These are phyloP conservation scores for Tachina grossa DNA, from an alignment of 2,888 invertebrate genomes.

Conservation along the genomic window DNA sequence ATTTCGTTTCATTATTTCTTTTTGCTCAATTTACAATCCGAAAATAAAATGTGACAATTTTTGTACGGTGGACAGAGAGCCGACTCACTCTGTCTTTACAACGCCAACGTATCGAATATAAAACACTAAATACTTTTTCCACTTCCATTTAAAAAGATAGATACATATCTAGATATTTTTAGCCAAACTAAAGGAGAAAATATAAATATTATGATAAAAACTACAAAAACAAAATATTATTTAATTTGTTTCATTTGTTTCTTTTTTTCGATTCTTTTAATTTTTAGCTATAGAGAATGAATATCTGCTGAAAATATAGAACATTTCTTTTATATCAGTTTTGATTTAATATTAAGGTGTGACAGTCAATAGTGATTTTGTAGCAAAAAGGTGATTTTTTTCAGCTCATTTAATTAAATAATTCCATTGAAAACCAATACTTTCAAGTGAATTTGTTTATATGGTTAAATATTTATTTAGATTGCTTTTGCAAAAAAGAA, in stretches of 20 bases:
- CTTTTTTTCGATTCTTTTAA: conserved; percentile 30
- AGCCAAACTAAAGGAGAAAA: conserved; percentile 22
- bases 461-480: conserved; percentile 25
- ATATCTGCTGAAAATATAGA: conserved; percentile 72
- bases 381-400: conserved; percentile 72
- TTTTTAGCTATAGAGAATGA: conserved; percentile 68
- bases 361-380: conserved; percentile 80
- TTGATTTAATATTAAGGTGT: conserved; percentile 80
- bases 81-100: conserved; percentile 10
- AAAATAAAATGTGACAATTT: conserved; percentile 63
- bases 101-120: conserved; percentile 57
- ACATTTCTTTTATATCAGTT: conserved; percentile 73
- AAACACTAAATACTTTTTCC: conserved; percentile 57
- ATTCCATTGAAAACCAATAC: conserved; percentile 53
- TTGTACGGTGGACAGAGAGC: not conserved
- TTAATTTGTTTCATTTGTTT: conserved; percentile 26
- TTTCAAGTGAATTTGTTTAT: conserved; percentile 13
- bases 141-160: conserved; percentile 57
- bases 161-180: conserved; percentile 50
- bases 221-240: conserved; percentile 37
- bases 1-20: conserved; percentile 16
- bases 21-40: conserved; percentile 39
- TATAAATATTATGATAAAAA: conserved; percentile 27
- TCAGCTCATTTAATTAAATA: conserved; percentile 6
- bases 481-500: conserved; percentile 14